These are phyloP conservation scores for Monochamus saltuarius DNA, from an alignment of 1,140 invertebrate genomes.

Conservation along the genomic window DNA sequence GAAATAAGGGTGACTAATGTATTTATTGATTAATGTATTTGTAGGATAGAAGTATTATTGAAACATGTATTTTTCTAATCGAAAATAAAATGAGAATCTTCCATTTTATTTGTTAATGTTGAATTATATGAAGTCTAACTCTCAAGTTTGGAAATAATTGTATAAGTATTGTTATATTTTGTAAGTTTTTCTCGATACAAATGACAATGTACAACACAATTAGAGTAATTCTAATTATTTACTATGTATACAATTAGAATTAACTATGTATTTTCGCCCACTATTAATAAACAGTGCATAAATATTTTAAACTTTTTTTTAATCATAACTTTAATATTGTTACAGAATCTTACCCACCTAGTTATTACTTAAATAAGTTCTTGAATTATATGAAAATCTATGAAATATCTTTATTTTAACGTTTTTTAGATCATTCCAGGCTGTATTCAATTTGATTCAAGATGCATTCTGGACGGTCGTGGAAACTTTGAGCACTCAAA, in stretches of 20 bases:
- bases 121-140: conserved; percentile 42
- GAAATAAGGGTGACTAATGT: conserved; percentile 51
- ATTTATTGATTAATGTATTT: conserved; percentile 49
- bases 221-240: conserved; percentile 36
- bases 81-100: conserved; percentile 42
- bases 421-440: no score
- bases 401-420: no score
- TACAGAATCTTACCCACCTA: no score
- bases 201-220: conserved; percentile 34
- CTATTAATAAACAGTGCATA: conserved; percentile 33
- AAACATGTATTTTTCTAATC: conserved; percentile 50
- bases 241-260: conserved; percentile 33
- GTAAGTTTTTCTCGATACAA: conserved; percentile 36
- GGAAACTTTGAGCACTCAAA: no score
- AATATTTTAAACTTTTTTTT: conserved; percentile 11
- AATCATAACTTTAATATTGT: background rate
- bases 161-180: conserved; percentile 45
- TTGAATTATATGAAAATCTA: no score
- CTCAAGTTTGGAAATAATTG: conserved; percentile 37
- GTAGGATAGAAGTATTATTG: conserved; percentile 44
- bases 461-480: no score
- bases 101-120: conserved; percentile 38
- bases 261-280: conserved; percentile 35
- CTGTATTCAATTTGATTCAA: no score
- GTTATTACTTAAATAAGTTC: no score